Conservation (phyloP, 2,113 vertebrate genomes). For the Willisornis vidua region DNA sequence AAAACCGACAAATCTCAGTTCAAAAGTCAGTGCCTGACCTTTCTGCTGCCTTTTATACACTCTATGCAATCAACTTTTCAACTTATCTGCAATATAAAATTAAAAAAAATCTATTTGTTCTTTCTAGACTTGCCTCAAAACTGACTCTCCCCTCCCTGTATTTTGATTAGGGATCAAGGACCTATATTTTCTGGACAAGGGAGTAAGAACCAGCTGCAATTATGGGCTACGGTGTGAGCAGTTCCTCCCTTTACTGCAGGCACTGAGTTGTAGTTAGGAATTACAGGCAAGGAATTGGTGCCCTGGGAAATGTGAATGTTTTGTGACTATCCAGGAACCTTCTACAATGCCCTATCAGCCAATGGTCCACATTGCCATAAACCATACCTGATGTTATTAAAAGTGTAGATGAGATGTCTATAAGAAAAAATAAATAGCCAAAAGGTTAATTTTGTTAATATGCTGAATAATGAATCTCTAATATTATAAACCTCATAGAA, state of each 20-base stretch:
- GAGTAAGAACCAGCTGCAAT: neutral
- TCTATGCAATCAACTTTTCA: neutral
- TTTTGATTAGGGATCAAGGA: neutral
- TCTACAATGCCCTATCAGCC: neutral
- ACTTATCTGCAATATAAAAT: neutral
- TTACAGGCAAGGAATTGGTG: neutral
- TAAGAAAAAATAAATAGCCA: neutral
- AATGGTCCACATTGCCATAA: rapidly evolving
- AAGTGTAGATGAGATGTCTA: neutral
- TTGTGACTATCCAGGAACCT: neutral
- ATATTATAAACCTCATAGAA: neutral
- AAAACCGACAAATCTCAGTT: neutral
- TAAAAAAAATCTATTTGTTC: neutral
- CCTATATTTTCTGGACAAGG: neutral
- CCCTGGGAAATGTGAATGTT: neutral
- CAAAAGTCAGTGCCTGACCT: neutral
- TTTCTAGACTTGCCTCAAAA: neutral
- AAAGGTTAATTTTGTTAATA: neutral
- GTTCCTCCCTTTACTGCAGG: neutral
- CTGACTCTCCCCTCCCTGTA: neutral
- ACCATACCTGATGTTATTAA: neutral
- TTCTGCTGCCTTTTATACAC: neutral
- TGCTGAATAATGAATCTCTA: neutral
- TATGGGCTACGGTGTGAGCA: neutral
- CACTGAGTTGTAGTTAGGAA: neutral